phyloP scores from a whole-genome alignment of 2,797 vertebrate genomes.

The Lepus townsendii region DNA sequence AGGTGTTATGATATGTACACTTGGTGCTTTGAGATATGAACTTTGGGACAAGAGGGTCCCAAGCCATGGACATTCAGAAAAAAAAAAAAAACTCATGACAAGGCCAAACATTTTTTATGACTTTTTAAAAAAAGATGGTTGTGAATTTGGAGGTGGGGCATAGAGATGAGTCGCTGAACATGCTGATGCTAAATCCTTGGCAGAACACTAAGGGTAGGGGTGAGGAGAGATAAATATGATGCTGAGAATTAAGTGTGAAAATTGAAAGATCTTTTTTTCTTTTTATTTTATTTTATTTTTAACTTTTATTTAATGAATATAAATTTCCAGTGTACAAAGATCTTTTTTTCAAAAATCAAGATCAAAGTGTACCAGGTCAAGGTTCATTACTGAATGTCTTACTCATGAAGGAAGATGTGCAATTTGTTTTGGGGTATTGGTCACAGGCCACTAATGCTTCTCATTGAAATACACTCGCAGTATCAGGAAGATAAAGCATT shows the following conservation, averaged over 20 bases:
- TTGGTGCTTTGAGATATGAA: not conserved
- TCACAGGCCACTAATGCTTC: not conserved
- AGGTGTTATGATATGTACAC: rapidly evolving
- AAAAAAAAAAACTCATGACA: not conserved
- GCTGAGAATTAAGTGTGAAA: not conserved
- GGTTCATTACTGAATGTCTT: not conserved
- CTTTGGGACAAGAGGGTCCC: not conserved
- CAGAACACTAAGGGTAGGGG: not conserved
- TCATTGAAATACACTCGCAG: not conserved
- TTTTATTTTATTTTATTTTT: too few relatives aligned
- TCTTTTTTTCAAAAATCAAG: not conserved
- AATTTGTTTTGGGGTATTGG: not conserved
- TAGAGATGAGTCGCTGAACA: not conserved
- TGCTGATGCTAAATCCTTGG: not conserved
- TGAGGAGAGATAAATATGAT: not conserved
- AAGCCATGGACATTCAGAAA: not conserved
- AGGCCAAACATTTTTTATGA: not conserved
- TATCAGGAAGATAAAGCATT: not conserved
- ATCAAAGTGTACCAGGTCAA: slow-evolving; percentile 18
- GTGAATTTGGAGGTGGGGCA: not conserved
- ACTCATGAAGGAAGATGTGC: not conserved
- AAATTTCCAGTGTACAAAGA: too few relatives aligned
- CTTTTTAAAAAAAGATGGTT: not conserved
- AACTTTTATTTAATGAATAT: too few relatives aligned
- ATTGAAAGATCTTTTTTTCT: not conserved